Evolutionary conservation across 2,797 vertebrate species (phyloP), one percentile per base, ranked within the genome.

Genomic region (Typhlichthys subterraneus): DNA sequence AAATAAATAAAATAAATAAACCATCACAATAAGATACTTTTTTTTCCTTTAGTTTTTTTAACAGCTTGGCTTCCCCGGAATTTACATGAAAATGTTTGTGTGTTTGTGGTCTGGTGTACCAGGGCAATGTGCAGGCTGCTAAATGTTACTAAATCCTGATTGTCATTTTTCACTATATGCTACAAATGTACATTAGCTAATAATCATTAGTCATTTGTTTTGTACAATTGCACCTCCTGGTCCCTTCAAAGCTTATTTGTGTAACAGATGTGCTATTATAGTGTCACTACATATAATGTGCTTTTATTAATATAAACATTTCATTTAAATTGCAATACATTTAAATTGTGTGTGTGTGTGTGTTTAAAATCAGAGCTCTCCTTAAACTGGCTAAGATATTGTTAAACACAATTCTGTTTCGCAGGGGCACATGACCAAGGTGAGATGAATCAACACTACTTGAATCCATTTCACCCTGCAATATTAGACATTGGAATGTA

Each of bases 131-230:
- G 52, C 57, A 23, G 46, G 75, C 77, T 75, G 82, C 72, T 77
- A 77, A 1, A 75, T 47, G 70, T 12, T 31, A 61, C 78, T 84
- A 84, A 80, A 81, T 82, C 83, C 83, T 89, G 88, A 91, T 91
- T 91, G 89, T 91, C 89, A 82, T 75, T 68, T 82, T 70, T 67
- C 80, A 82, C 55, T 63, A 46, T 60, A 62, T 61, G 63, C 42
- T 70, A 75, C 61, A 73, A 64, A 75, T 12, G 47, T 81, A 68
- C 65, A 65, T 33, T 59, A 63, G 55, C 71, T 53, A 65, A 80
- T 59, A 65, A 57, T 70, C 67, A 60, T 63, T 38, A 55, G 38
- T 56, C 70, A 56, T 63, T 66, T 62, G 47, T 66, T 79, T 77
- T 73, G 54, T 61, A 54, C 47, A 38, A 63, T 59, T 17, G 38